Evolutionary conservation across 1,140 invertebrate genomes (phyloP), one percentile per base, ranked within the genome.

Genomic region (Bombus confusus): DNA sequence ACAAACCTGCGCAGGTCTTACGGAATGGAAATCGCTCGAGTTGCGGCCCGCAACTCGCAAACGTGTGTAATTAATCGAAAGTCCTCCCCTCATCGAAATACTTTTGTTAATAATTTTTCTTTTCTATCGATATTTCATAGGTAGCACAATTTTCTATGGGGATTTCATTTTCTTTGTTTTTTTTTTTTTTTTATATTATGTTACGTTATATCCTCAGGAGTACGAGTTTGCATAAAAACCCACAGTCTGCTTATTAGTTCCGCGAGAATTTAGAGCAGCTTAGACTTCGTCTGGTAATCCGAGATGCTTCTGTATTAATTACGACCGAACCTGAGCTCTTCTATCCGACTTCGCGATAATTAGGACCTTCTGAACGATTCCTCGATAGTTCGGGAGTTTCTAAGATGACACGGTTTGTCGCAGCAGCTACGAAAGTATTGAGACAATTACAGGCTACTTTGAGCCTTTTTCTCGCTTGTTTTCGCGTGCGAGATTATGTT

Each of bases 61-160:
- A 28, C 28, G 18, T 64, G 37, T 57, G 39, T 77, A 77, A 77
- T 64, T 77, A 64, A 62, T 52, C 47, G 47, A 22, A 52, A 52
- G 47, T 22, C 1, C 47, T 52, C 5, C 6, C 47, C 47, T 52
- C 22, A 22, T 8, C 47, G 0, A 52, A 22, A 52, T 52, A 52
- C 18, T 18, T 47, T 47, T 18, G 47, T 47, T 47, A 47, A 47
- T 47, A 52, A 22, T 52, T 8, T 22, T 52, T 52, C 0, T 8
- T 52, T 22, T 52, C 18, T 22, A 2, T n/a, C 47, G 18, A 52
- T 52, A 52, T 18, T 18, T 18, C 6, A 52, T 1, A 18, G 15
- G 18, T 6, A 59, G n/a, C 18, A 18, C 6, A 52, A 52, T 52
- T 52, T 47, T 47, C 43, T 47, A 47, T 5, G 3, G 5, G 15